Percentiles rank a stretch among this genome's conserved stretches.
phyloP scores from a whole-genome alignment of 2,113 vertebrate species.

The Tachysurus vachellii region DNA sequence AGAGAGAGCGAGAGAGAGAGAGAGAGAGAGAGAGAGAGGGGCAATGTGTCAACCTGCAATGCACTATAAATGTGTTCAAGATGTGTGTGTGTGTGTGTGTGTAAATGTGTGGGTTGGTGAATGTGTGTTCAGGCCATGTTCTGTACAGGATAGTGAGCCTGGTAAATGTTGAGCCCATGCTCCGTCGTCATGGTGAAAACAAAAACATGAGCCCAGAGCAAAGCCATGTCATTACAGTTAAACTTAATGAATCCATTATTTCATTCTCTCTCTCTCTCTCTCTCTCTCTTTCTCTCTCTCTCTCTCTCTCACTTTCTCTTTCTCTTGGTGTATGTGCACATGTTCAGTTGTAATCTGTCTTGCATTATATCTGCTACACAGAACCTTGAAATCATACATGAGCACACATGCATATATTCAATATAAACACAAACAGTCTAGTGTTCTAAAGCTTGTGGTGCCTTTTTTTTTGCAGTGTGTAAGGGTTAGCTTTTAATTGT shows the following conservation, averaged over 20 bases:
- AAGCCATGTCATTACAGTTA: slow-evolving; percentile 36
- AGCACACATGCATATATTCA: not conserved
- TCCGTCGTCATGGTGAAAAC: slow-evolving; percentile 54
- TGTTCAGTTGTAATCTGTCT: slow-evolving; percentile 11
- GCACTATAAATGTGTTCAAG: slow-evolving; percentile 51
- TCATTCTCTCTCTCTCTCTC: slow-evolving; percentile 38
- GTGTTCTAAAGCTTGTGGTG: not conserved
- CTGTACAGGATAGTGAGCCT: slow-evolving; percentile 14
- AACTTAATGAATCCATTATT: slow-evolving; percentile 47
- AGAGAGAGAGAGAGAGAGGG: not conserved
- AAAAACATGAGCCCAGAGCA: slow-evolving; percentile 46
- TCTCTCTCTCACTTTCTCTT: not conserved
- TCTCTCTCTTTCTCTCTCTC: slow-evolving; percentile 37
- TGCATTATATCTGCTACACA: not conserved
- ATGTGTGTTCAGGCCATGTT: slow-evolving; percentile 12
- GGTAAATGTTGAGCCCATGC: slow-evolving; percentile 18
- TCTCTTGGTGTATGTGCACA: not conserved
- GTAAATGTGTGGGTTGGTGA: slow-evolving; percentile 10
- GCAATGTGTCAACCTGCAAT: slow-evolving; percentile 34
- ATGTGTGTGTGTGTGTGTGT: slow-evolving; percentile 39
- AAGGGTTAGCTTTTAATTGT: not conserved
- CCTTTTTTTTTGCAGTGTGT: not conserved
- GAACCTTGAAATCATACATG: not conserved
- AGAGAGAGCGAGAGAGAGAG: no score
- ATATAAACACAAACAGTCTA: not conserved